Evolutionary conservation across 2,113 vertebrate species (phyloP).

Genomic region (Antigone vipio): DNA sequence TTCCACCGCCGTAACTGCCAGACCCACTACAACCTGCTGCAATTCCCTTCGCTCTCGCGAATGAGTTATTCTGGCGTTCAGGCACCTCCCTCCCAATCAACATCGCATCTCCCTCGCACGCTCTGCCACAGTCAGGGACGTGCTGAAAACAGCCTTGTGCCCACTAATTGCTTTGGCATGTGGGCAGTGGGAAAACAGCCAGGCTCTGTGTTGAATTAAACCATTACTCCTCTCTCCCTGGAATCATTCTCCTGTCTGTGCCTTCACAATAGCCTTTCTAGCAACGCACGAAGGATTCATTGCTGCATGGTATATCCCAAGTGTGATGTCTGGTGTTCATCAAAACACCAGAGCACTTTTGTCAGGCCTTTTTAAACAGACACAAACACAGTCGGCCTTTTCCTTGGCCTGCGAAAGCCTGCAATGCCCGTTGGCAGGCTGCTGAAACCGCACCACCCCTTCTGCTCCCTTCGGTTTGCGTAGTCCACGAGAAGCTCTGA

Average conservation of each 20-base stretch:
- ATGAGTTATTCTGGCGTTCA: accelerated
- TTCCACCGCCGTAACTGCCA: not conserved
- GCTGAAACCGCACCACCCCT: not conserved
- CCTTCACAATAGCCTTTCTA: not conserved
- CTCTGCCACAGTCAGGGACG: not conserved
- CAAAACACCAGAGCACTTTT: not conserved
- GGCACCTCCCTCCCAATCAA: not conserved
- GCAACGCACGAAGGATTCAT: not conserved
- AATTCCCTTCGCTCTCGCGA: not conserved
- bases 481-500: not conserved
- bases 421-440: not conserved
- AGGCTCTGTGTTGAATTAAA: not conserved
- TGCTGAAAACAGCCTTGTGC: not conserved
- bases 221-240: not conserved
- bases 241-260: not conserved
- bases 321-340: not conserved
- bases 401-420: not conserved
- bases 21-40: not conserved
- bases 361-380: not conserved
- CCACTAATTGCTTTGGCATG: not conserved
- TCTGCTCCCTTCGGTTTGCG: not conserved
- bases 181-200: not conserved
- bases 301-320: not conserved
- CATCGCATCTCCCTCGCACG: accelerated
- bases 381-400: not conserved